Base-by-base conservation (phyloP, 2,113 vertebrate species). In the Gymnorhina tibicen region DNA sequence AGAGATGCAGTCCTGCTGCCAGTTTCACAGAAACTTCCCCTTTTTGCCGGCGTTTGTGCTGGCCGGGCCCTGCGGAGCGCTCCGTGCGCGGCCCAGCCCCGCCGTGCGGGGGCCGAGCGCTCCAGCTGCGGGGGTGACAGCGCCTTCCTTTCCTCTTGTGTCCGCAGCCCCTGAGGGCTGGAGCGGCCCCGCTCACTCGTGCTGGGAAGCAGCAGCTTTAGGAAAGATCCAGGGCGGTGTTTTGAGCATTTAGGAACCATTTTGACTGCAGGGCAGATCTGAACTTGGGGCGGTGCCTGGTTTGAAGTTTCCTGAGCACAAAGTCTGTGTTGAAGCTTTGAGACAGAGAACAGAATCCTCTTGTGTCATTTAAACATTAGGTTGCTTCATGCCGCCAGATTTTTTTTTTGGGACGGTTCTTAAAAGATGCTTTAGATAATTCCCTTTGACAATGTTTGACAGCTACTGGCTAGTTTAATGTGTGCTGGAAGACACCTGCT, bases 21-120 rank as follows among this genome's bases (percentile, higher is more conserved):
- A 6, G 0, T n/a, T 24, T 7, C 7, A 1, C 26, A 5, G 9
- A 3, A 21, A 6, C 23, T 32, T 30, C 1, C 11, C 9, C 11
- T 8, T 23, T 24, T 3, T 0, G 2, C 2, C 5, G 8, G 0
- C 3, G 28, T 18, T 32, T 5, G 15, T 41, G 28, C 60, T 4
- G 19, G 4, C 39, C 6, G 2, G 0, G 4, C 60, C 16, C 23
- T 39, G 9, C 39, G 39, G n/a, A n/a, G 39, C 39, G 8, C 39
- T n/a, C 5, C 4, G 26, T 5, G 46, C 6, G 33, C 21, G 0
- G 58, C 27, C 0, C 17, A 6, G 12, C 2, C 0, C 0, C 1
- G 39, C 35, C 8, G 62, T 8, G 44, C 79, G 1, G 32, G 28
- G 12, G 28, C 1, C 5, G 58, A 35, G 13, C 2, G 47, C 1